Base-by-base conservation (phyloP, 1,140 invertebrate genomes). In the Drosophila jambulina region DNA sequence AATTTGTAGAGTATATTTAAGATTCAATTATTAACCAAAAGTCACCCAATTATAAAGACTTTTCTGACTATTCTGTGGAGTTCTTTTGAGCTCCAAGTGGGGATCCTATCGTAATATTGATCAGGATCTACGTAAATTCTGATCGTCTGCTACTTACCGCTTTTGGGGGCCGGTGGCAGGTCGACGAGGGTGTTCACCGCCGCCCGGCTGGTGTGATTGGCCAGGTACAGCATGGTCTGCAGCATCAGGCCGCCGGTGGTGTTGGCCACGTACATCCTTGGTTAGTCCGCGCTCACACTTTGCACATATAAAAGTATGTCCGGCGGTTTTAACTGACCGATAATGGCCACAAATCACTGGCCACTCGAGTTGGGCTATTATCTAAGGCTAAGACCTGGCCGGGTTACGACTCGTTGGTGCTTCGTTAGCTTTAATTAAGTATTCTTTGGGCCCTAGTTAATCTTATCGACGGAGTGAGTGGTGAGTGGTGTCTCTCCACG, bases 181-280 rank as follows among this genome's bases (percentile, higher is more conserved):
- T 92, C 91, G 46, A 92, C 78, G 46, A 92, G 48, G 10, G 91
- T 92, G 67, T 92, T 91, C 42, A 91, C 82, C 19, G 91, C 88
- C n/a, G 84, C 88, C 23, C 85, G 71, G 65, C 87, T 92, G 29
- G 91, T 92, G 38, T 92, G 92, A 71, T 93, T 93, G 15, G 92
- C 91, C 80, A 93, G 76, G 60, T 91, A 92, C 53, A 93, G 61
- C 91, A 93, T 92, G 38, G 92, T 92, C 61, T 92, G 92, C 62
- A 93, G 79, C 83, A 92, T 92, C 9, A 92, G 67, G 72, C 92
- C 83, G 61, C 92, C 88, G 2, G 92, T 92, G 15, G 90, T 76
- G 51, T 92, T 92, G 63, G 91, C 82, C 75, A 91, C 85, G 69
- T 91, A 92, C 85, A 91, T 92, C 51, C 65, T 79, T 38, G 19